A percentile compares a stretch with the other conserved stretches of the same genome.
Evolutionary conservation across 2,797 vertebrate genomes (phyloP).

Genomic region (Coracias cyanogaster): DNA sequence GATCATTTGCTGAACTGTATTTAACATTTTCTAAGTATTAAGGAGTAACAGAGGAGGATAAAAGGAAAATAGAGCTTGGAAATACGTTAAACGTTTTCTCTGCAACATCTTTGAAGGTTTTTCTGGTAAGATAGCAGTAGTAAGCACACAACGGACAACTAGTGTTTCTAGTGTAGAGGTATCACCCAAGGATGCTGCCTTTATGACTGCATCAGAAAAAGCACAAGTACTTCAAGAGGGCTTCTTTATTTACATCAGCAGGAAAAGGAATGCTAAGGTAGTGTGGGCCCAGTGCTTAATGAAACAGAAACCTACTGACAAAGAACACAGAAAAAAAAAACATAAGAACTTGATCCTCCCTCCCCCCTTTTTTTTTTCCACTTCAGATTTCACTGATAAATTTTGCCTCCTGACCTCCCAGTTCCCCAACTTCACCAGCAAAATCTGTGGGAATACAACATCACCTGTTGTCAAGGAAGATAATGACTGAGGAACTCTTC

Average conservation of each 20-base stretch:
- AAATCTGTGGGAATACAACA: neutral
- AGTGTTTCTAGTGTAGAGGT: neutral
- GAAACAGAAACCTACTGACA: neutral
- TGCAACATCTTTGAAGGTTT: neutral
- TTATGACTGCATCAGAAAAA: neutral
- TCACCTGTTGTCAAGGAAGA: neutral
- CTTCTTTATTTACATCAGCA: neutral
- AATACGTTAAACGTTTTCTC: neutral
- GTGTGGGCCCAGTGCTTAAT: fast-evolving
- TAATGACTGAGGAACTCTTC: neutral
- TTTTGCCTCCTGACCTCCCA: neutral
- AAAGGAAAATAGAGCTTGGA: neutral
- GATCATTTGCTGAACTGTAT: neutral
- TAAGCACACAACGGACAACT: neutral
- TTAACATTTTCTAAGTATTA: neutral
- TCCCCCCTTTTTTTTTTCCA: neutral
- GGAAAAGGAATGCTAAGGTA: neutral
- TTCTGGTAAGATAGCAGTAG: neutral
- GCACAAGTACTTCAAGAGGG: neutral
- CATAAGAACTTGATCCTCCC: neutral
- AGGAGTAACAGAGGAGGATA: neutral
- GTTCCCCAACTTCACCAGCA: neutral
- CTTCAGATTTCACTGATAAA: neutral
- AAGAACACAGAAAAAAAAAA: neutral
- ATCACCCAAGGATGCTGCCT: neutral